Conservation (phyloP, 2,113 vertebrate genomes). For the Pterocles orientalis region DNA sequence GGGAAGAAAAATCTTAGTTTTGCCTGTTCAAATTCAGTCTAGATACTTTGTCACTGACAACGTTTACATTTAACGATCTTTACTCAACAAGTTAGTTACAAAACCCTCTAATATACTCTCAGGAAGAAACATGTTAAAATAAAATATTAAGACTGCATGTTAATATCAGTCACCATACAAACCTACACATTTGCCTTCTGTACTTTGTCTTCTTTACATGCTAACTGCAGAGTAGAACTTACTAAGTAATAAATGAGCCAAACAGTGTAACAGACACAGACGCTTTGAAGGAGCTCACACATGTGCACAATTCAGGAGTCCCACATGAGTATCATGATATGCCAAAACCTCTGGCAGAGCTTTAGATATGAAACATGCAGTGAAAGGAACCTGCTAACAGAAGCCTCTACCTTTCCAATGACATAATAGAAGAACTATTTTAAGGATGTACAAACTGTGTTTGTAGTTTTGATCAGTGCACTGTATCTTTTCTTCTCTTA, state of each 20-base stretch:
- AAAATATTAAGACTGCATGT: neutral
- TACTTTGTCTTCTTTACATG: neutral
- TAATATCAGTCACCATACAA: neutral
- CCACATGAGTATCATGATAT: no score
- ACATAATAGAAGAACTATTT: neutral
- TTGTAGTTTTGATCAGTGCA: neutral
- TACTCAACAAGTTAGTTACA: neutral
- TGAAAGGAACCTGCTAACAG: neutral
- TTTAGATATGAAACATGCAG: neutral
- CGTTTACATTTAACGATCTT: neutral
- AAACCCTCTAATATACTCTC: neutral
- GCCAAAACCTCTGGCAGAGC: neutral
- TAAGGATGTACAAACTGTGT: neutral
- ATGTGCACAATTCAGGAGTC: accelerated
- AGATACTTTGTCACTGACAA: neutral
- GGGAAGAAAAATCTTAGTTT: neutral
- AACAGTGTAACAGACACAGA: neutral
- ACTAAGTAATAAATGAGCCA: neutral
- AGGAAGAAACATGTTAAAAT: neutral
- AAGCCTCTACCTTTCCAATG: neutral
- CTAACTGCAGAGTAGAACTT: neutral
- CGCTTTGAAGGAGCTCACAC: neutral
- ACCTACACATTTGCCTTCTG: neutral
- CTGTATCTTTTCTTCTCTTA: neutral
- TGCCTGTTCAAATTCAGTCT: neutral